Evolutionary conservation across 2,888 invertebrate genomes (phyloP), one percentile per base, ranked within the genome.

Genomic region (Diaprepes abbreviatus): DNA sequence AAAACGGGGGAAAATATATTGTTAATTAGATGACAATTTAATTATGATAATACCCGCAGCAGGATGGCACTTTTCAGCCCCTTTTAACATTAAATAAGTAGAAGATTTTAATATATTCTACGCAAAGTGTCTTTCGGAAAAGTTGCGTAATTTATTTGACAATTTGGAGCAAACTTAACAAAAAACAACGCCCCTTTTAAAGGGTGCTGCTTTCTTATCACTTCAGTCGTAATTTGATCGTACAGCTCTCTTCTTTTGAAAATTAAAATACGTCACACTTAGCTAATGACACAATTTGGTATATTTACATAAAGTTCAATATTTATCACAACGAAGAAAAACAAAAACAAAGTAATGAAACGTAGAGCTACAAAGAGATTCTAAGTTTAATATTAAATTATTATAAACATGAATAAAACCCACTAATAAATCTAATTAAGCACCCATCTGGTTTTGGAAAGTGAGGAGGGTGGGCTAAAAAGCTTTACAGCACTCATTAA

Each of bases 101-200:
- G 45, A 57, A 50, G 35, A 57, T 43, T 64, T 65, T 65, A 65
- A 65, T 65, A 65, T 65, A 65, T 55, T 65, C 64, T 19, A 59
- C 43, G 28, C 43, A 43, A 59, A 19, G 45, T 59, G 45, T 54
- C 38, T 38, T 36, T 31, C 16, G 5, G 36, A 54, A 28, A 54
- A 36, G 40, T 63, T 54, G 28, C 43, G 63, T 63, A 63, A 63
- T 63, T 63, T 63, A 28, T 35, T 36, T 54, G 63, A 63, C 54
- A 63, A 54, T 54, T 63, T 63, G 40, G 19, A 54, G 54, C 38
- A 35, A 54, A 38, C 38, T 63, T 36, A 40, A 54, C 52, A n/a
- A 38, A 48, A 63, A 52, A 16, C 33, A 54, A 40, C 28, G n/a
- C 48, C 21, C 28, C 21, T 57, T 40, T 24, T n/a, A 19, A 57